phyloP scores from a whole-genome alignment of 2,888 invertebrate genomes.

The Flexamia atlantica region DNA sequence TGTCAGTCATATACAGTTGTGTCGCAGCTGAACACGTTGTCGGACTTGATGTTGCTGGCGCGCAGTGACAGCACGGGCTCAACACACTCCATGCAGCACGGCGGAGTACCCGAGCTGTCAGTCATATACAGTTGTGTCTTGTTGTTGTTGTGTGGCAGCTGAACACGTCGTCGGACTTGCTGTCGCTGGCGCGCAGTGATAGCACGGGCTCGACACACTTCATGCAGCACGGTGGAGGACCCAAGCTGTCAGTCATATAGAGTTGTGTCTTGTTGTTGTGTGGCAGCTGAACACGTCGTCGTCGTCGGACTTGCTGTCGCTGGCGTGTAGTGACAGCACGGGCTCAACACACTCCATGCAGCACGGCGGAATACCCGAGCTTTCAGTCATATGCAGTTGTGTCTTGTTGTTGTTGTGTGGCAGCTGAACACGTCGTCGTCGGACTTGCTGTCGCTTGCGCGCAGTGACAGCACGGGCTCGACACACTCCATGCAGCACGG shows the following conservation, averaged over 20 bases:
- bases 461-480: constrained; percentile 96
- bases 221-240: constrained; percentile 89
- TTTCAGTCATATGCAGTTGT: too few relatives aligned
- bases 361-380: constrained; percentile 93
- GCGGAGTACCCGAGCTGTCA: constrained; percentile 94
- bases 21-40: constrained; percentile 77
- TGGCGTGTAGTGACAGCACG: constrained; percentile 95
- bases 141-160: too few relatives aligned
- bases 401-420: too few relatives aligned
- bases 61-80: constrained; percentile 96
- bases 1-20: too few relatives aligned
- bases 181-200: constrained; percentile 93
- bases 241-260: too few relatives aligned
- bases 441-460: constrained; percentile 87
- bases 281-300: constrained; percentile 77
- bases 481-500: constrained; percentile 92
- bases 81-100: constrained; percentile 90
- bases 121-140: too few relatives aligned
- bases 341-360: constrained; percentile 93
- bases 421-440: constrained; percentile 76
- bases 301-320: constrained; percentile 81
- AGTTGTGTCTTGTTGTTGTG: too few relatives aligned
- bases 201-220: constrained; percentile 97
- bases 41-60: constrained; percentile 87
- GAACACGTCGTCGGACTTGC: constrained; percentile 79